These are phyloP conservation scores for Potamilus streckersoni DNA, from an alignment of 1,140 invertebrate species.

Conservation along the genomic window DNA sequence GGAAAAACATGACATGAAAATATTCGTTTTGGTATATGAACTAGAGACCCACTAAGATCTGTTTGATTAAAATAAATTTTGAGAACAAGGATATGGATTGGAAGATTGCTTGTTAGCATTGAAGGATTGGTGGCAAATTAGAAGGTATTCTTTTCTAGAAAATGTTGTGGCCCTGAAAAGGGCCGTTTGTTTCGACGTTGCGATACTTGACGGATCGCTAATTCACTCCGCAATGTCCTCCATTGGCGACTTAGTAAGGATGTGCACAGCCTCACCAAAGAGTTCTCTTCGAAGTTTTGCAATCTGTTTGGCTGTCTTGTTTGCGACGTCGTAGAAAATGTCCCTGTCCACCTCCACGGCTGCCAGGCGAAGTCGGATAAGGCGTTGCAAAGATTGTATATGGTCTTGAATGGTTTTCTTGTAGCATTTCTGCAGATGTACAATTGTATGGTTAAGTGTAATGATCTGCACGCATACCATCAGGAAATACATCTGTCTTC, in stretches of 20 bases:
- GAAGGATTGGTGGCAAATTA: too few relatives aligned
- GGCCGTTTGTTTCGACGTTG: slow-evolving; percentile 6
- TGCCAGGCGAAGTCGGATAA: slow-evolving; percentile 33
- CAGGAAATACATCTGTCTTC: too few relatives aligned
- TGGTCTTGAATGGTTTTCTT: slow-evolving; percentile 23
- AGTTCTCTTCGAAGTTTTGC: neutral
- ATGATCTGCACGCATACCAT: slow-evolving; percentile 35
- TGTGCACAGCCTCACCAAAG: slow-evolving; percentile 19
- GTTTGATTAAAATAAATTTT: too few relatives aligned
- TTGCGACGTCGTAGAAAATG: too few relatives aligned
- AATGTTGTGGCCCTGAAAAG: slow-evolving; percentile 15
- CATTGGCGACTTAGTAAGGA: slow-evolving; percentile 7
- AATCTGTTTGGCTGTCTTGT: too few relatives aligned
- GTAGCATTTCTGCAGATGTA: slow-evolving; percentile 29
- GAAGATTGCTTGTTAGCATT: too few relatives aligned
- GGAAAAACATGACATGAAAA: too few relatives aligned
- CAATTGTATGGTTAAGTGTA: slow-evolving; percentile 30
- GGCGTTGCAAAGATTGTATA: slow-evolving; percentile 34
- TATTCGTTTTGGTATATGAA: too few relatives aligned
- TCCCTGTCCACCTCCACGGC: slow-evolving; percentile 39
- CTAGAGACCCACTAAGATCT: too few relatives aligned
- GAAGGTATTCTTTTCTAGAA: slow-evolving; percentile 3
- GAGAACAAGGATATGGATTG: too few relatives aligned
- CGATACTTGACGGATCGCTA: neutral
- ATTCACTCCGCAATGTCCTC: slow-evolving; percentile 9